These are phyloP conservation scores for Scaptomyza cyrtandrae DNA, from an alignment of 2,888 invertebrate genomes.

Conservation along the genomic window DNA sequence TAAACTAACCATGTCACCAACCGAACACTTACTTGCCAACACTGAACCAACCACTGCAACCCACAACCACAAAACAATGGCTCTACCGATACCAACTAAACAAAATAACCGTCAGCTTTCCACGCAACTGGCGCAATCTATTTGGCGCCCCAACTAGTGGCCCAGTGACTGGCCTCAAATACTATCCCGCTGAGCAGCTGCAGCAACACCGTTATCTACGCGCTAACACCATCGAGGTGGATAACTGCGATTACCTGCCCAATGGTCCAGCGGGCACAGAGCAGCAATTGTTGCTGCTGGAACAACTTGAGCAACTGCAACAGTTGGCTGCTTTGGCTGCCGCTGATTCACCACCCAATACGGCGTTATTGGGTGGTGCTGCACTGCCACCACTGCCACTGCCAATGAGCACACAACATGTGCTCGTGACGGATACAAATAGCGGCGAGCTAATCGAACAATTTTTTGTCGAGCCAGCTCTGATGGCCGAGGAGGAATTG, in stretches of 20 bases:
- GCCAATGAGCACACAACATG: conserved; percentile 71
- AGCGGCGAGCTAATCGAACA: conserved; percentile 79
- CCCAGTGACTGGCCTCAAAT: conserved; percentile 61
- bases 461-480: conserved; percentile 76
- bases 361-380: conserved; percentile 47
- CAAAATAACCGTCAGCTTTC: conserved; percentile 78
- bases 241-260: conserved; percentile 82
- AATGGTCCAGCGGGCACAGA: conserved; percentile 62
- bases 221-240: conserved; percentile 84
- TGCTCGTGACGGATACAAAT: conserved; percentile 79
- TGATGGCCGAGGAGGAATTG: conserved; percentile 63
- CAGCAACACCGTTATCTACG: conserved; percentile 61
- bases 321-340: conserved; percentile 81
- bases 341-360: conserved; percentile 80
- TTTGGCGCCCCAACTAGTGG: conserved; percentile 70
- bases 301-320: conserved; percentile 82
- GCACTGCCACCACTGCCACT: conserved; percentile 41
- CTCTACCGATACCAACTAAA: conserved; percentile 24
- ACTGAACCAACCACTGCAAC: conserved; percentile 16
- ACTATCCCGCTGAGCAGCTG: conserved; percentile 66
- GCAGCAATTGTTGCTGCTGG: conserved; percentile 75
- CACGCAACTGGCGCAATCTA: conserved; percentile 83
- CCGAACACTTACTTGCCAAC: conserved; percentile 6
- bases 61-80: conserved; percentile 1
- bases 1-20: conserved; percentile 18